These are phyloP conservation scores for Temnothorax longispinosus DNA, from an alignment of 1,140 invertebrate genomes.

Conservation along the genomic window DNA sequence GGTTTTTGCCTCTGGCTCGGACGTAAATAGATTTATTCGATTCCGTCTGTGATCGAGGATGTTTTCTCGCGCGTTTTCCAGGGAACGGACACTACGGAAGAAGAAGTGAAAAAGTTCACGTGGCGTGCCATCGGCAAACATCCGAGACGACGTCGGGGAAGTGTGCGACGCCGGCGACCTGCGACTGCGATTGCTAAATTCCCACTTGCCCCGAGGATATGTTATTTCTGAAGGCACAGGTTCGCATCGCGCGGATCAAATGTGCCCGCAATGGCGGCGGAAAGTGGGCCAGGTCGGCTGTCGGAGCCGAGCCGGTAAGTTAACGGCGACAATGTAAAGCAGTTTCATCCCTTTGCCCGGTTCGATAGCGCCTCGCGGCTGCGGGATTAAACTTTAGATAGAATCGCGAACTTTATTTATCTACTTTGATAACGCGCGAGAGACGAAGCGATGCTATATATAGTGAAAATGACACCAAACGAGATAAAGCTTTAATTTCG, in stretches of 20 bases:
- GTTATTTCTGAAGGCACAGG: constrained; percentile 36
- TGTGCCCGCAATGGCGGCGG: constrained; percentile 31
- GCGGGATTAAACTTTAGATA: constrained; percentile 59
- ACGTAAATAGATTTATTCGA: constrained; percentile 52
- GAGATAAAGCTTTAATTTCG: constrained; percentile 52
- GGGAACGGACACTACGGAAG: not conserved
- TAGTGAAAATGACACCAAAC: constrained; percentile 17
- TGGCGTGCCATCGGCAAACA: not conserved
- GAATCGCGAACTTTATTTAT: constrained; percentile 61
- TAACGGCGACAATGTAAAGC: constrained; percentile 59
- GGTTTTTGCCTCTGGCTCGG: constrained; percentile 1
- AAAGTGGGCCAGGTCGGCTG: constrained; percentile 59
- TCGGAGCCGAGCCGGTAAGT: constrained; percentile 37
- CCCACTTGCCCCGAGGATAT: not conserved
- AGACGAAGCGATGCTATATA: not conserved
- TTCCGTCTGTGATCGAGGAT: constrained; percentile 15
- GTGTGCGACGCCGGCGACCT: not conserved
- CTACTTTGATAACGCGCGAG: constrained; percentile 57
- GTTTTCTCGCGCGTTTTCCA: constrained; percentile 30
- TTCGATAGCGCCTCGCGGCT: constrained; percentile 51
- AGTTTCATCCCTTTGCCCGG: constrained; percentile 45
- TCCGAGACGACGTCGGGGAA: not conserved
- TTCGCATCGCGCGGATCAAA: constrained; percentile 26
- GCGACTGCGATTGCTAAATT: constrained; percentile 1
- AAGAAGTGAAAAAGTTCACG: not conserved